A percentile compares a stretch with the other conserved stretches of the same genome.
Evolutionary conservation across 2,888 invertebrate genomes (phyloP).

Genomic region (Strigamia crassipes): DNA sequence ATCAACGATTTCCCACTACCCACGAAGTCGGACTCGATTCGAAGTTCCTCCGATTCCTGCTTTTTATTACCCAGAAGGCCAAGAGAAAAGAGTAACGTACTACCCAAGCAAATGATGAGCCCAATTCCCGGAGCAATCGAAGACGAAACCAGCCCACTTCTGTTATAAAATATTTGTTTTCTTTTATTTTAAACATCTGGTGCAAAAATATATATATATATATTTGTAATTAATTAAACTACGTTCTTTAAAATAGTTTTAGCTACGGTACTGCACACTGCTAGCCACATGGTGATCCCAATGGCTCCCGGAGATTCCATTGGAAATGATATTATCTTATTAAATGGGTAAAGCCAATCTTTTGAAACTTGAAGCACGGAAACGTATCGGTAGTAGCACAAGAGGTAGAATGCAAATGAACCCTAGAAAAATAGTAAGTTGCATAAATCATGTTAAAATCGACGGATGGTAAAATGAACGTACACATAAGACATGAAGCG

Average conservation of each 20-base stretch:
- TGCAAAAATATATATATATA: neutral
- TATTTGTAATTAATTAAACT: neutral
- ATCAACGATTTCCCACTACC: neutral
- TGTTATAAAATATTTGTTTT: neutral
- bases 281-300: conserved; percentile 17
- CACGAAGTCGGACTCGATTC: neutral
- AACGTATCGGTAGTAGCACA: conserved; percentile 37
- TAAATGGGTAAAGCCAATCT: conserved; percentile 20
- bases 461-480: neutral
- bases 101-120: neutral
- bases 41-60: neutral
- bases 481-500: neutral
- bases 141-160: neutral
- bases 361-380: neutral
- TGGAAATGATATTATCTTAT: conserved; percentile 29
- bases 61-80: conserved; percentile 7
- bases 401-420: neutral
- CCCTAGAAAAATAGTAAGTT: neutral
- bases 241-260: neutral
- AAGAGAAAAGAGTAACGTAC: neutral
- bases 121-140: neutral
- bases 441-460: no score
- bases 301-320: neutral
- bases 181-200: neutral
- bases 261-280: conserved; percentile 19